Evolutionary conservation across 2,888 invertebrate species (phyloP), one percentile per base, ranked within the genome.

Genomic region (Drosophila aldrichi): DNA sequence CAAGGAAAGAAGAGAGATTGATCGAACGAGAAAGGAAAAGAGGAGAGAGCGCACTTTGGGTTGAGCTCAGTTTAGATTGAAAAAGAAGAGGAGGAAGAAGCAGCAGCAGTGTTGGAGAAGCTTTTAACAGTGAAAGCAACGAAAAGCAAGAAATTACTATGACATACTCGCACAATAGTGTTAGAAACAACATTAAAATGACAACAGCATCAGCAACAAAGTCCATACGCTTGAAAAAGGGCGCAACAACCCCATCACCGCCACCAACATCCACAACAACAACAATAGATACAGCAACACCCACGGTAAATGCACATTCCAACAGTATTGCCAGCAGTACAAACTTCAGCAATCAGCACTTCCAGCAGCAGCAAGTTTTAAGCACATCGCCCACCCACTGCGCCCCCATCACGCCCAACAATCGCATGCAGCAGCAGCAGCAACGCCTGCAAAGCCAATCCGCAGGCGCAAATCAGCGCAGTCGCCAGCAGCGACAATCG

Each of bases 261-360:
- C 69, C 66, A 56, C 73, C 79, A 70, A 64, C 79, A 74, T 69
- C 82, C 71, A 73, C 84, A 85, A 74, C 65, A 66, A 74, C 65
- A 64, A 69, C 67, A 75, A 58, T 83, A 77, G 74, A 79, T 79
- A 66, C 86, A 81, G 74, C 88, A 86, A 82, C 82, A 75, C 71
- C 86, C 70, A 74, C 86, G 78, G 83, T 86, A 87, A 91, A 81
- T 91, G 87, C 91, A 92, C 92, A 92, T 92, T 92, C 92, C 92
- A 92, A 92, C 92, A 92, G 92, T 92, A 92, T 92, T 92, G 92
- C 92, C 91, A 91, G 92, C 92, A 92, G 92, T 92, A 92, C 92
- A 92, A 92, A 92, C 73, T 62, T 69, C 59, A 74, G 54, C 56
- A 66, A 67, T 62, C 71, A 86, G 38, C 70, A 85, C 77, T 74